A percentile compares a stretch with the other conserved stretches of the same genome.
These are phyloP conservation scores for Parambassis ranga DNA, from an alignment of 2,797 vertebrate genomes.

Conservation along the genomic window DNA sequence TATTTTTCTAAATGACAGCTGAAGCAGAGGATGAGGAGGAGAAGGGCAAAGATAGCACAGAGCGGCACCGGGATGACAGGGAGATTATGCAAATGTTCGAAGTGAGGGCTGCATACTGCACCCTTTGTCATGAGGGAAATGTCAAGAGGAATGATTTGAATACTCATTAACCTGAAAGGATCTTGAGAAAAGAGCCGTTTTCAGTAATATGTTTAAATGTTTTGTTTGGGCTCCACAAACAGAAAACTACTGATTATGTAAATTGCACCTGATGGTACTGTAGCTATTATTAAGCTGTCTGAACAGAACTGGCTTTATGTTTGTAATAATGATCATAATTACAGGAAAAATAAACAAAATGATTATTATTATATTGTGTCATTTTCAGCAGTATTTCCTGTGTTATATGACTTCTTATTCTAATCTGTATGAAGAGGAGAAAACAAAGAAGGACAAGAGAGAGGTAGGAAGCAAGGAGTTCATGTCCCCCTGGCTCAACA, in stretches of 20 bases:
- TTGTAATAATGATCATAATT: no score
- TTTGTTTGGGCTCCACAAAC: constrained; percentile 1
- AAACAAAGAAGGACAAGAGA: neutral
- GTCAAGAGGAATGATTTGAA: constrained; percentile 61
- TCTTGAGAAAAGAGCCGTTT: constrained; percentile 3
- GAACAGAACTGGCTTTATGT: no score
- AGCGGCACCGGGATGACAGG: constrained; percentile 35
- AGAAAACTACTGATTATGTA: neutral
- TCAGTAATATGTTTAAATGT: neutral
- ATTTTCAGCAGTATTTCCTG: neutral
- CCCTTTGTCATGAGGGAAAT: constrained; percentile 63
- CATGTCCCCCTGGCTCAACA: constrained; percentile 17
- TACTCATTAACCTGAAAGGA: constrained; percentile 52
- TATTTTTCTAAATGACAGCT: constrained; percentile 34
- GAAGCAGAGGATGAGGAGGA: constrained; percentile 17
- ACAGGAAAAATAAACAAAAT: neutral
- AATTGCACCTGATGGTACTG: neutral
- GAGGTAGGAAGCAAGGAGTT: neutral
- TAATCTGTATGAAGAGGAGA: neutral
- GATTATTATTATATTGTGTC: no score
- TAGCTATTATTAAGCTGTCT: neutral
- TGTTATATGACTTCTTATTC: neutral
- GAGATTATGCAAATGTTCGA: constrained; percentile 69
- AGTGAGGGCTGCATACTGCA: constrained; percentile 46
- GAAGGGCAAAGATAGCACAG: constrained; percentile 25